Percentiles rank a stretch among this genome's conserved stretches.
These are phyloP conservation scores for Montipora efflorescens DNA, from an alignment of 64 coral and sea anemone genomes.

Conservation along the genomic window DNA sequence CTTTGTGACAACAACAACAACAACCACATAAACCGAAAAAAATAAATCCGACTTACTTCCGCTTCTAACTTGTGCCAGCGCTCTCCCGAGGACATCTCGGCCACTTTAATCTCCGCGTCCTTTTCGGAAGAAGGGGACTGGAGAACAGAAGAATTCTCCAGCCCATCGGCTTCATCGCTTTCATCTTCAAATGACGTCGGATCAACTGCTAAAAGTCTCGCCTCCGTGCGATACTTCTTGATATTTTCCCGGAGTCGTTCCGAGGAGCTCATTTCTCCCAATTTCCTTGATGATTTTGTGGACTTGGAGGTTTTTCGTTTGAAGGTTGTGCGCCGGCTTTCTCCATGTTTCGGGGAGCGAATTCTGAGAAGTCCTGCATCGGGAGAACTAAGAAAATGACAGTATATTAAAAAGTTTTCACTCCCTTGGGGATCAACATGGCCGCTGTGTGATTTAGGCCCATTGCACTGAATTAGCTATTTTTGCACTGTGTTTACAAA, in stretches of 20 bases:
- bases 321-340: slow-evolving; percentile 41
- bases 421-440: too few relatives aligned
- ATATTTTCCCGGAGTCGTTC: slow-evolving; percentile 92
- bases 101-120: slow-evolving; percentile 46
- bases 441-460: too few relatives aligned
- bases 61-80: slow-evolving; percentile 60
- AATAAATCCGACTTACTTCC: slow-evolving; percentile 40
- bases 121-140: slow-evolving; percentile 39
- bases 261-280: slow-evolving; percentile 40
- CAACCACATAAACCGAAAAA: too few relatives aligned
- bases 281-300: slow-evolving; percentile 45
- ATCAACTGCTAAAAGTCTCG: slow-evolving; percentile 70
- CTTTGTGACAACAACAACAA: too few relatives aligned
- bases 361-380: slow-evolving; percentile 13
- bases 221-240: slow-evolving; percentile 81
- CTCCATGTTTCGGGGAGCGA: slow-evolving; percentile 14
- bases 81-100: slow-evolving; percentile 57
- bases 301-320: slow-evolving; percentile 78
- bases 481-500: too few relatives aligned
- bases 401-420: too few relatives aligned
- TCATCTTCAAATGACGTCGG: slow-evolving; percentile 34
- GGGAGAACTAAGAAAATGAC: background rate
- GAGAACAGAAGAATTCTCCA: slow-evolving; percentile 33
- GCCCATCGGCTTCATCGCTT: background rate
- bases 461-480: too few relatives aligned